Evolutionary conservation across 2,113 vertebrate species (phyloP), one percentile per base, ranked within the genome.

Genomic region (Micronycteris hirsuta): DNA sequence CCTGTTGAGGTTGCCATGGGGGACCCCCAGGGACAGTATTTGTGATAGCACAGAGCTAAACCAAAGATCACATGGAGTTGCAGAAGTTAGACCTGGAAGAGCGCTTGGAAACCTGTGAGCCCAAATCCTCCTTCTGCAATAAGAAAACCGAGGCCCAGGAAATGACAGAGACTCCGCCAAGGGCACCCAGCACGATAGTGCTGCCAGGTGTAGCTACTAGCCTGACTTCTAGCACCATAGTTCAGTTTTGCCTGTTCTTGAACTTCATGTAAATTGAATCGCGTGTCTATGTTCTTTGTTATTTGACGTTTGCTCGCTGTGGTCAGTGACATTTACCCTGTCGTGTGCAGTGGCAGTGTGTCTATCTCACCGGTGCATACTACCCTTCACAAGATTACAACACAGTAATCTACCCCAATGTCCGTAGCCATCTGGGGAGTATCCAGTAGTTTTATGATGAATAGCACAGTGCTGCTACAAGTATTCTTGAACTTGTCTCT

Each of bases 331-430:
- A 4, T 1, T 52, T 58, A 13, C 17, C 49, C 13, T 36, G 43
- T 14, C 0, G 2, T 5, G 28, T 24, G n/a, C 8, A 16, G 58
- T 0, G 7, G 15, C 1, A 0, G 5, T 49, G 28, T 31, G 22
- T 47, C 41, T 14, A 4, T 14, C 36, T 81, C 74, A 10, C 0
- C 1, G 43, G 52, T 33, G 2, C 3, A 0, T 1, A 1, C 77
- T 28, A 0, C 17, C 61, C 24, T 6, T 11, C 47, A 2, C 0
- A 0, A 11, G 36, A 38, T 20, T 11, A 10, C 43, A 4, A 7
- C 0, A 20, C 2, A 4, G 8, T 15, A 1, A 41, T 5, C 31
- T 24, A 1, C 6, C 65, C 26, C 14, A 19, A 31, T 15, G 41
- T 15, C 19, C 11, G 24, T 11, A 10, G 58, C 6, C 28, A 0